Percentiles rank a stretch among this genome's conserved stretches.
phyloP scores from a whole-genome alignment of 2,888 invertebrate genomes.

The Nasonovia ribisnigri region DNA sequence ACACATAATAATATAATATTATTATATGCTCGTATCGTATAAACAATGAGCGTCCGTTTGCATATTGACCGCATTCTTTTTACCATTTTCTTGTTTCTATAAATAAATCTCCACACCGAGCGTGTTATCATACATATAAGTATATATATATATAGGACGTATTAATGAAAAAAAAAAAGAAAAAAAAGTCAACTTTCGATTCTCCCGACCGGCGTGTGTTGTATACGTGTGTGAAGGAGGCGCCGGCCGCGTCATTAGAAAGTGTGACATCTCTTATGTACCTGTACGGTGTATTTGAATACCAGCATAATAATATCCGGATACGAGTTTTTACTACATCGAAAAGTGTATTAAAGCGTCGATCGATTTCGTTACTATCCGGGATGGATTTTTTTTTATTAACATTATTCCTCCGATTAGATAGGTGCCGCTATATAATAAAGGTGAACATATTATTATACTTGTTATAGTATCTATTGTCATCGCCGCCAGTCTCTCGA shows the following conservation, averaged over 20 bases:
- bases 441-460: neutral
- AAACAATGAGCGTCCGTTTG: constrained; percentile 23
- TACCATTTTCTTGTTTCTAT: constrained; percentile 37
- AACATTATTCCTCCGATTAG: neutral
- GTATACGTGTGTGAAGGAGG: constrained; percentile 9
- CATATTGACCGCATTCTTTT: constrained; percentile 52
- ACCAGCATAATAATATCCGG: constrained; percentile 23
- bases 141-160: neutral
- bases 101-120: neutral
- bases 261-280: constrained; percentile 54
- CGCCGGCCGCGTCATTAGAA: constrained; percentile 52
- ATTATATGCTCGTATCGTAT: neutral
- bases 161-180: neutral
- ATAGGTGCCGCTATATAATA: neutral
- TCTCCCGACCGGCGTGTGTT: constrained; percentile 11
- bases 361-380: neutral
- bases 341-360: neutral
- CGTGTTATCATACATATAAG: neutral
- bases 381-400: neutral
- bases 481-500: neutral
- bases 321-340: constrained; percentile 36
- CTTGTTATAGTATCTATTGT: neutral
- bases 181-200: constrained; percentile 50
- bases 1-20: neutral
- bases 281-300: neutral